Base-by-base conservation (phyloP, 1,140 invertebrate species). In the Phortica variegata region DNA sequence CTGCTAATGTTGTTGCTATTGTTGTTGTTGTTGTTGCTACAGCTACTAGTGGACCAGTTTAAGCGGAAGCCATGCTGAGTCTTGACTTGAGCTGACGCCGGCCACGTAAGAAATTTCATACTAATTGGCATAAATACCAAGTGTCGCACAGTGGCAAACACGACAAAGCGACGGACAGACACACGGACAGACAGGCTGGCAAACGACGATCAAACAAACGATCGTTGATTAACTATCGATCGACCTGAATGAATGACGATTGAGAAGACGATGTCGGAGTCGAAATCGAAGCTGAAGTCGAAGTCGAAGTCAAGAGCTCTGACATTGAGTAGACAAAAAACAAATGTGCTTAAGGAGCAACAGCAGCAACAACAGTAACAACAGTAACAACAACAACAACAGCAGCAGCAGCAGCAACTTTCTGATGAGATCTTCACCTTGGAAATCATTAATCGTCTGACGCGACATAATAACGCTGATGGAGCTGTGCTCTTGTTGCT, bases 91-190 rank as follows among this genome's bases (percentile, higher is more conserved):
- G 40, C 60, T 68, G 63, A 68, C 63, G 60, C 63, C 47, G 59
- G 69, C 65, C 61, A 72, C 69, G 61, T 69, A 73, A 73, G 70
- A 73, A 73, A 73, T 73, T 73, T 73, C 70, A 73, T 73, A 73
- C 69, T 73, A 73, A 73, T 73, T 73, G 70, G 70, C 70, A 73
- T 73, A 73, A 73, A 73, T 73, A 73, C 70, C 70, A 73, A 73
- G 62, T 73, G 70, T 73, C 58, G 65, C 52, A 58, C 52, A 60
- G 54, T 55, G 50, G 54, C 40, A 43, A 13, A 39, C 26, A 15
- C 44, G 36, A 38, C 37, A 15, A 40, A 54, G 47, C 44, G 29
- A 46, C 44, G 43, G 41, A 59, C 48, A 43, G 45, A 43, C 43
- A 65, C 51, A 53, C 44, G 52, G 56, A 56, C 58, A 56, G 33